phyloP scores from a whole-genome alignment of 2,113 vertebrate genomes.

The Ptychochromis oligacanthus region DNA sequence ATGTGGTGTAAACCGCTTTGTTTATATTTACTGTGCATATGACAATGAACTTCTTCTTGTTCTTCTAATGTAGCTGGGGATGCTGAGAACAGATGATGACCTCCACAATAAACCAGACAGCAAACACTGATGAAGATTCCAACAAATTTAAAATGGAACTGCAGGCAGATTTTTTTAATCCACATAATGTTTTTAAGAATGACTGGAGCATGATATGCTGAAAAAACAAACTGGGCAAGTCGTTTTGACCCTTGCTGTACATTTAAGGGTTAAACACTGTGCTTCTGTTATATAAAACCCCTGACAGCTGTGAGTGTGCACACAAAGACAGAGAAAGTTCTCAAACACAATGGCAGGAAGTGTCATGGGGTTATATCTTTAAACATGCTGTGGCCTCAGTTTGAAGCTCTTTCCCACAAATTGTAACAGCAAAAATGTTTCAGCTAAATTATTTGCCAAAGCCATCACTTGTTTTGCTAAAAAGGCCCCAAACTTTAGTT shows the following conservation, averaged over 20 bases:
- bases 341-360: constrained; percentile 71
- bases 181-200: neutral
- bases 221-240: neutral
- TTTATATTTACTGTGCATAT: neutral
- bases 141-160: neutral
- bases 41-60: too few relatives aligned
- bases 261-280: neutral
- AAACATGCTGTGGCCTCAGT: constrained; percentile 18
- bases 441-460: neutral
- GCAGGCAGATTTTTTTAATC: neutral
- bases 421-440: neutral
- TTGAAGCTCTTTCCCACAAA: constrained; percentile 26
- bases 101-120: neutral
- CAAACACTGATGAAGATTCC: neutral
- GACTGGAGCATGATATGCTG: neutral
- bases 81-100: neutral
- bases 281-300: constrained; percentile 33
- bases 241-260: neutral
- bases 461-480: neutral
- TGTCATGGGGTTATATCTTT: constrained; percentile 48
- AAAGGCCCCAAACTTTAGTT: neutral
- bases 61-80: neutral
- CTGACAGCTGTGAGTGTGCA: constrained; percentile 34
- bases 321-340: constrained; percentile 55
- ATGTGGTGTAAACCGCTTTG: too few relatives aligned